Evolutionary conservation across 2,113 vertebrate genomes (phyloP).

Genomic region (Oncorhynchus tshawytscha): DNA sequence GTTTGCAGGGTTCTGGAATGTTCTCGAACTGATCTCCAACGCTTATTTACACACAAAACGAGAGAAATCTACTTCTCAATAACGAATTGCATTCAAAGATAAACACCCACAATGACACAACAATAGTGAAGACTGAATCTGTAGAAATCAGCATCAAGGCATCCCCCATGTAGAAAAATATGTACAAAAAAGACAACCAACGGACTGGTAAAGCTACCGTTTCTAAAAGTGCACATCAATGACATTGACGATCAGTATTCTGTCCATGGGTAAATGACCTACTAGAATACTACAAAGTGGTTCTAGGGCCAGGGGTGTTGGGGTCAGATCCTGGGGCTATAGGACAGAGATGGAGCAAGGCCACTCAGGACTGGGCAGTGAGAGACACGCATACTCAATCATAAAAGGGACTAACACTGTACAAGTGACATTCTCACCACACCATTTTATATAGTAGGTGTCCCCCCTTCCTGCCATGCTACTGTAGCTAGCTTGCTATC

Average conservation of each 20-base stretch:
- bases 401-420: constrained; percentile 30
- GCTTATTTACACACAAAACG: constrained; percentile 33
- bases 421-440: constrained; percentile 36
- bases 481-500: too few relatives aligned
- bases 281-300: background rate
- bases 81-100: constrained; percentile 2
- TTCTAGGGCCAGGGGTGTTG: background rate
- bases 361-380: background rate
- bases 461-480: too few relatives aligned
- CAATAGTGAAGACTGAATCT: constrained; percentile 50
- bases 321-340: background rate
- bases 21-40: constrained; percentile 35
- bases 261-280: background rate
- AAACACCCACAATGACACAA: background rate
- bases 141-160: constrained; percentile 21
- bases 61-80: constrained; percentile 9
- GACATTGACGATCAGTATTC: constrained; percentile 16
- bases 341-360: constrained; percentile 7
- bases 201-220: constrained; percentile 16
- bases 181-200: constrained; percentile 45
- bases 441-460: background rate
- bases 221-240: constrained; percentile 54
- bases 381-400: constrained; percentile 6
- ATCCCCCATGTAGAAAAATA: constrained; percentile 33
- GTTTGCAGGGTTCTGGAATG: constrained; percentile 59